Conservation (phyloP, 1,140 invertebrate species). For the Euwallacea similis region DNA sequence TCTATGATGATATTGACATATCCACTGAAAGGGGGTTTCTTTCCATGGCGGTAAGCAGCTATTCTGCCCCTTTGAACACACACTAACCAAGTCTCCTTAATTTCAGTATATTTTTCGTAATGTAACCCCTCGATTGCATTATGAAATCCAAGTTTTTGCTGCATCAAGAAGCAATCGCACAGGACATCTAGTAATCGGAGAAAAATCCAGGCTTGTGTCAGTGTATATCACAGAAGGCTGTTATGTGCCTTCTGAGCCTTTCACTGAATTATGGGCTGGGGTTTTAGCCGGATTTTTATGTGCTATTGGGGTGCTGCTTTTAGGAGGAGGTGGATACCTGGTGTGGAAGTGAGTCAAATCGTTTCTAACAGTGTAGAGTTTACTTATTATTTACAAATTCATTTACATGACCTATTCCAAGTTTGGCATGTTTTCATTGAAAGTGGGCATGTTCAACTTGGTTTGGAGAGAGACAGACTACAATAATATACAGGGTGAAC, state of each 20-base stretch:
- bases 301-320: constrained; percentile 70
- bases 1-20: constrained; percentile 16
- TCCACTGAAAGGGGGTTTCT: constrained; percentile 13
- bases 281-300: constrained; percentile 74
- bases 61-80: too few relatives aligned
- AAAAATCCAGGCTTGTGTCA: constrained; percentile 64
- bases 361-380: constrained; percentile 3
- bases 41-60: constrained; percentile 15
- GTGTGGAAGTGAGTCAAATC: constrained; percentile 71
- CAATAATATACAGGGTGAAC: too few relatives aligned
- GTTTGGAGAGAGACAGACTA: too few relatives aligned
- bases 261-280: constrained; percentile 65
- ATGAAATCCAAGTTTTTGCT: constrained; percentile 65
- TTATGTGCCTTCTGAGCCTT: constrained; percentile 43
- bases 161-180: constrained; percentile 70
- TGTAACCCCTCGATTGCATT: constrained; percentile 72
- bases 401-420: too few relatives aligned
- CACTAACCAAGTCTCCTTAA: too few relatives aligned
- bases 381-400: too few relatives aligned
- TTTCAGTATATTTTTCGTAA: constrained; percentile 73
- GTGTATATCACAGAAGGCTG: constrained; percentile 70
- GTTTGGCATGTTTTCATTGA: too few relatives aligned
- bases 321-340: constrained; percentile 71
- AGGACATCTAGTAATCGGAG: constrained; percentile 66
- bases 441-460: too few relatives aligned